Evolutionary conservation across 2,888 invertebrate species (phyloP).

Genomic region (Xanthia icteritia): DNA sequence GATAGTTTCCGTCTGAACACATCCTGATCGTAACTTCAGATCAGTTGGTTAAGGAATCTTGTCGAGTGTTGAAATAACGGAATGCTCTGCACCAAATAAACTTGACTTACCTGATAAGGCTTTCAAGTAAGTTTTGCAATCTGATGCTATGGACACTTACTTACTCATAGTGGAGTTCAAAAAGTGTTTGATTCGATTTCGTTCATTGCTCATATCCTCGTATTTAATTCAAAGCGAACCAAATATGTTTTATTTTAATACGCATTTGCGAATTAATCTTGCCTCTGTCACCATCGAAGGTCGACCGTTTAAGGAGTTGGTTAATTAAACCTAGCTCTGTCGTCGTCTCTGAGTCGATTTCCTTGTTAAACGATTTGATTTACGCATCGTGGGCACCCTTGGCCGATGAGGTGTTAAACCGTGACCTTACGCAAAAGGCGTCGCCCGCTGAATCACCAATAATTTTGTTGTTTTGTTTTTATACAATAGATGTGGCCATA

Average conservation of each 20-base stretch:
- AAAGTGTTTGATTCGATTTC: conserved; percentile 8
- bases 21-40: conserved; percentile 48
- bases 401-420: conserved; percentile 75
- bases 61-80: conserved; percentile 41
- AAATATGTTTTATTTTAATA: conserved; percentile 64
- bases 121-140: conserved; percentile 26
- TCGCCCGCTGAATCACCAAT: conserved; percentile 80
- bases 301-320: conserved; percentile 79
- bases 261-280: conserved; percentile 79
- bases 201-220: conserved; percentile 1
- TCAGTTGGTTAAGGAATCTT: conserved; percentile 53
- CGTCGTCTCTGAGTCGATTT: conserved; percentile 72
- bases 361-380: conserved; percentile 83
- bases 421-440: conserved; percentile 84
- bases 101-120: conserved; percentile 38
- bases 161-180: neutral
- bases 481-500: conserved; percentile 75
- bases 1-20: conserved; percentile 35
- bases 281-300: conserved; percentile 77
- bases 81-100: conserved; percentile 51
- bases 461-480: conserved; percentile 77
- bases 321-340: conserved; percentile 82
- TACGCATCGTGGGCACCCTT: conserved; percentile 80
- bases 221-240: conserved; percentile 51
- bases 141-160: conserved; percentile 9